Evolutionary conservation across 1,140 invertebrate species (phyloP), one percentile per base, ranked within the genome.

Genomic region (Drosophila eugracilis): DNA sequence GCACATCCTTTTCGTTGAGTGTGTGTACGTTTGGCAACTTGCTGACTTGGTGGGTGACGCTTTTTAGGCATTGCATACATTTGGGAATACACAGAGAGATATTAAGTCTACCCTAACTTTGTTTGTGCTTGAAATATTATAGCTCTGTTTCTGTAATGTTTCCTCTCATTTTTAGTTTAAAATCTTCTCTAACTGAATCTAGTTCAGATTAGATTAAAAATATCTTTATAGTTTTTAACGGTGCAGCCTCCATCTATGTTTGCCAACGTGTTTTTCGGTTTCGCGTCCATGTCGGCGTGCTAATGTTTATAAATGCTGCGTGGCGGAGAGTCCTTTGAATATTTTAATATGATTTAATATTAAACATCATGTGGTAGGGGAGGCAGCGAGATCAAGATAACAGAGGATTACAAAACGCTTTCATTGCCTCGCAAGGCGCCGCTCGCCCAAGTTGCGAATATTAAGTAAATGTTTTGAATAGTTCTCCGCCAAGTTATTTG

Each of bases 281-380:
- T 45, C 79, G 79, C 80, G 80, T 84, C 79, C 81, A 88, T 84
- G 78, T 80, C 81, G 81, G 76, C 89, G 78, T 85, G 83, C 77
- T 90, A 90, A 90, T 90, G 83, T 90, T 90, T 90, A 90, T 89
- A 89, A 90, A 90, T 90, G 79, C 86, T 84, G 75, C 37, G 69
- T 74, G 74, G 49, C 65, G 45, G 28, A 52, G 55, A 69, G 71
- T 49, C 77, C 78, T 85, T 90, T 90, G 89, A 90, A 90, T 90
- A 90, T 90, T 90, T 90, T 90, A 90, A 90, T 90, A 90, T 90
- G 84, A 90, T 90, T 90, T 90, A 90, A 90, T 90, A 89, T 85
- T 88, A 84, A 88, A 79, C 79, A 88, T 76, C 78, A 66, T 7
- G 44, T 39, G 34, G 76, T n/a, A 21, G 19, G 53, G 19, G 53